These are phyloP conservation scores for Diploptera punctata DNA, from an alignment of 2,888 invertebrate genomes.

Conservation along the genomic window DNA sequence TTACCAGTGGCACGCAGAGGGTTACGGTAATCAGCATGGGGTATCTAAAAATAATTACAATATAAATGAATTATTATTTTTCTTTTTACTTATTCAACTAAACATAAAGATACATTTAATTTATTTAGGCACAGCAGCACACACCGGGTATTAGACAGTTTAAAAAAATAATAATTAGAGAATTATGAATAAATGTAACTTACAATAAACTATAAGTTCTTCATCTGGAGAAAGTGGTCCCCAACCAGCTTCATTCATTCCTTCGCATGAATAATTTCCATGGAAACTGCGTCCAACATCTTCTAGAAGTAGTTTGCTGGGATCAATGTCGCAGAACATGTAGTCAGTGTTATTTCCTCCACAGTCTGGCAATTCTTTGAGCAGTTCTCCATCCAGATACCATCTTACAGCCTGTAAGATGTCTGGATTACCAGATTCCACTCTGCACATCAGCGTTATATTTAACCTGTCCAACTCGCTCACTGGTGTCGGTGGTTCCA, in stretches of 20 bases:
- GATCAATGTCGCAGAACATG: constrained; percentile 84
- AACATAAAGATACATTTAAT: too few relatives aligned
- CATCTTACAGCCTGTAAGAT: constrained; percentile 78
- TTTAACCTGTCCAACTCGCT: constrained; percentile 79
- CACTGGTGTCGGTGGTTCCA: constrained; percentile 79
- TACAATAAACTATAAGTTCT: constrained; percentile 82
- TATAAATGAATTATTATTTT: too few relatives aligned
- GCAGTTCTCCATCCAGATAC: constrained; percentile 82
- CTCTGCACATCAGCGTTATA: constrained; percentile 82
- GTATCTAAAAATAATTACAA: too few relatives aligned
- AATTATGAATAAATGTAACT: too few relatives aligned
- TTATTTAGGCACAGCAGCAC: too few relatives aligned
- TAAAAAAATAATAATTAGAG: too few relatives aligned
- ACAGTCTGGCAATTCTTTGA: constrained; percentile 87
- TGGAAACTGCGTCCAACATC: constrained; percentile 89
- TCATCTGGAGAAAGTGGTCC: constrained; percentile 78
- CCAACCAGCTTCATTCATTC: constrained; percentile 89
- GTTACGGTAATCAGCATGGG: too few relatives aligned
- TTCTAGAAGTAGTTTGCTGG: constrained; percentile 82
- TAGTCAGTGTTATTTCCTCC: constrained; percentile 50
- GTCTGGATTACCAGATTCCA: constrained; percentile 80
- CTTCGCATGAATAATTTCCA: constrained; percentile 93
- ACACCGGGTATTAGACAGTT: too few relatives aligned
- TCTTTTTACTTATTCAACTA: too few relatives aligned
- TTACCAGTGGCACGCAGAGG: too few relatives aligned